phyloP scores from a whole-genome alignment of 2,888 invertebrate genomes.

The Macrosiphum euphorbiae region DNA sequence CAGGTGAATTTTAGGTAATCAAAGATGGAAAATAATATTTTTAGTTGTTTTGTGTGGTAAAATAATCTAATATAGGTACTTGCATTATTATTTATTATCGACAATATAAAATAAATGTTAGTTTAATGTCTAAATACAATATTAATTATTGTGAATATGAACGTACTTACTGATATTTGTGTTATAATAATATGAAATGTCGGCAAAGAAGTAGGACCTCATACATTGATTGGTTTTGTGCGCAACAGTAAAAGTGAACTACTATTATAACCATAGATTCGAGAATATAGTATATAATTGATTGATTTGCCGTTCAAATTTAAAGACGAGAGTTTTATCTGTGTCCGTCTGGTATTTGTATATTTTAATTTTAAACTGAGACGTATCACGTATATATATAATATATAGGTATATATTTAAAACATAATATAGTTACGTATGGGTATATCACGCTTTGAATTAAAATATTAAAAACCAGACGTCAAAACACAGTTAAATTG shows the following conservation, averaged over 20 bases:
- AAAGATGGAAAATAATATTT: background rate
- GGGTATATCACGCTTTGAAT: background rate
- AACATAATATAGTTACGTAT: background rate
- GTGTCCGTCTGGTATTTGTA: conserved; percentile 21
- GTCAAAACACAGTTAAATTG: conserved; percentile 9
- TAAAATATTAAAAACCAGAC: conserved; percentile 42
- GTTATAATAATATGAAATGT: background rate
- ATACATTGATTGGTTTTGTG: background rate
- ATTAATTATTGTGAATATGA: background rate
- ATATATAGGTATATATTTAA: background rate
- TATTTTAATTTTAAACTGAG: conserved; percentile 13
- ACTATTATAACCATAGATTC: background rate
- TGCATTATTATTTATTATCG: background rate
- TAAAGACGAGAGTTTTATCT: conserved; percentile 4
- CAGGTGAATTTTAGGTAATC: background rate
- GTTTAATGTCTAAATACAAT: background rate
- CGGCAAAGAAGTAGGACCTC: background rate
- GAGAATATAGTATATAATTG: background rate
- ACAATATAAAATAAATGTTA: background rate
- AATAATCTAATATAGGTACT: background rate
- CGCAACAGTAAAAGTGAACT: background rate
- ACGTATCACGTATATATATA: background rate
- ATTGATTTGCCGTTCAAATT: background rate
- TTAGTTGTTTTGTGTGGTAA: background rate
- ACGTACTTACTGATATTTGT: background rate